phyloP scores from a whole-genome alignment of 2,113 vertebrate species.

The Festucalex cinctus region DNA sequence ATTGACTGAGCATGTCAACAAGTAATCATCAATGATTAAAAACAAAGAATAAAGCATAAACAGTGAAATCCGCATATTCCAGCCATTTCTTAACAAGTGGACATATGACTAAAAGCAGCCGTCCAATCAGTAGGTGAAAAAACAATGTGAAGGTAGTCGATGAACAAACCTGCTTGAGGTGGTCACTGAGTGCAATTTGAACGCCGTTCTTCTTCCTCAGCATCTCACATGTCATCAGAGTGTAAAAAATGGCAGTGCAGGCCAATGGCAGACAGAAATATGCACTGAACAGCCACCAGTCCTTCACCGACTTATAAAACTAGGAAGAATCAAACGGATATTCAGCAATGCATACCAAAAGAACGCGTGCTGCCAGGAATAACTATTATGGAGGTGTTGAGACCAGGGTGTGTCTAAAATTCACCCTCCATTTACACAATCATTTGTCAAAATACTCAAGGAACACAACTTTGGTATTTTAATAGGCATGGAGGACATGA shows the following conservation, averaged over 20 bases:
- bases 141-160: neutral
- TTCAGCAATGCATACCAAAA: neutral
- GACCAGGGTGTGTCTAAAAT: slow-evolving; percentile 22
- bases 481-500: slow-evolving; percentile 6
- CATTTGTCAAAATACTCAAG: neutral
- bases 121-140: neutral
- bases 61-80: neutral
- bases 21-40: no score
- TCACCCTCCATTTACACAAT: slow-evolving; percentile 13
- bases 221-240: slow-evolving; percentile 97
- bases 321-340: slow-evolving; percentile 44
- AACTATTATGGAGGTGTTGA: slow-evolving; percentile 5
- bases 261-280: slow-evolving; percentile 94
- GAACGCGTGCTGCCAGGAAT: slow-evolving; percentile 22
- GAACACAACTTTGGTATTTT: slow-evolving; percentile 19
- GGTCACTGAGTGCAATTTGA: slow-evolving; percentile 89
- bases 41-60: no score
- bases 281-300: slow-evolving; percentile 95
- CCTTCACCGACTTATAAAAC: slow-evolving; percentile 92
- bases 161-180: slow-evolving; percentile 85
- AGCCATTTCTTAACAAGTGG: neutral
- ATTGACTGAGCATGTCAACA: neutral
- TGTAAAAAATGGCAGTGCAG: slow-evolving; percentile 91
- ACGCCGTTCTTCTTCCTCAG: slow-evolving; percentile 92
- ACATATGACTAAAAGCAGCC: no score